Evolutionary conservation across 2,888 invertebrate species (phyloP).

Genomic region (Cantharis rustica): DNA sequence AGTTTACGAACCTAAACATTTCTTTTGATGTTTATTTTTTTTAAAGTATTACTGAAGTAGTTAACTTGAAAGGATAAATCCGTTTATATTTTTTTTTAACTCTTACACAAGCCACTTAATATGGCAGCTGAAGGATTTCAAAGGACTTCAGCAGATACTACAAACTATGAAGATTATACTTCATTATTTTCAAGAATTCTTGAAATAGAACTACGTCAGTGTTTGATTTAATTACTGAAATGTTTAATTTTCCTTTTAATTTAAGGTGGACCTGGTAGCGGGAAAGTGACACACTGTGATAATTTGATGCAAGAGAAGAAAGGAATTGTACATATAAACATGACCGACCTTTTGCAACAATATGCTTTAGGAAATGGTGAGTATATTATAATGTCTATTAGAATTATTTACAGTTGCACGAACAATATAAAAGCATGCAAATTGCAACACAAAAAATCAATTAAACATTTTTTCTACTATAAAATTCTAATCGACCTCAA

Average conservation of each 20-base stretch:
- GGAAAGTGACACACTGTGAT: constrained; percentile 97
- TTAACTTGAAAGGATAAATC: too few species aligned
- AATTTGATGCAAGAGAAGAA: constrained; percentile 85
- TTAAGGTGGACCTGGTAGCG: constrained; percentile 92
- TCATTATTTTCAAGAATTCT: too few species aligned
- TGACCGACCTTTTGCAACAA: constrained; percentile 88
- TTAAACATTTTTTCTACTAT: neutral
- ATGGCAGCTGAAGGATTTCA: too few species aligned
- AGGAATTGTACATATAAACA: constrained; percentile 86
- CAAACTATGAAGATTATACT: too few species aligned
- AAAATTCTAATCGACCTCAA: neutral
- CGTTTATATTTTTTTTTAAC: too few species aligned
- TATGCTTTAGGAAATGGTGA: constrained; percentile 87
- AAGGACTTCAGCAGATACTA: too few species aligned
- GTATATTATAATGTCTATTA: constrained; percentile 33
- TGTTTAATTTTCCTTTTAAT: constrained; percentile 19
- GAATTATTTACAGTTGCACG: neutral
- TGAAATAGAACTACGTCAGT: too few species aligned
- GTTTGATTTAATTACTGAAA: neutral
- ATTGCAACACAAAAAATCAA: neutral
- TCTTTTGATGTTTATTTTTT: too few species aligned
- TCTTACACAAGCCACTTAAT: too few species aligned
- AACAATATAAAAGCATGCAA: neutral
- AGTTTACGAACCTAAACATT: too few species aligned
- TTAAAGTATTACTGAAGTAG: too few species aligned